A percentile compares a stretch with the other conserved stretches of the same genome.
Conservation (phyloP, 2,113 vertebrate genomes). For the Nannobrachium achirus region DNA sequence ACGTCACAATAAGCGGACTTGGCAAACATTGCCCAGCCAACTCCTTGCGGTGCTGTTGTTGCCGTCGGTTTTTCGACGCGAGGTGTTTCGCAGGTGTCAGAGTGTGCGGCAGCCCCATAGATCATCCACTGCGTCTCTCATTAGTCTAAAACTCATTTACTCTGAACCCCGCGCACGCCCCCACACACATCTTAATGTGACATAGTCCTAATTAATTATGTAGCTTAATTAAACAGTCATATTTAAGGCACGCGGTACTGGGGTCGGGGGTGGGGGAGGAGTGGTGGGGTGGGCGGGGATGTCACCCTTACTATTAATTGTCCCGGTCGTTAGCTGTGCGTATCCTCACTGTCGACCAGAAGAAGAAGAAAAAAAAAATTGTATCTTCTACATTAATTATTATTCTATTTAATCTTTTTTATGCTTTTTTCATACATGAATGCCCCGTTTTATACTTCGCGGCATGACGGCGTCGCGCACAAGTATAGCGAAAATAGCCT, state of each 20-base stretch:
- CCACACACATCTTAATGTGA: constrained; percentile 59
- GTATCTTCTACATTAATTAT: too few species aligned
- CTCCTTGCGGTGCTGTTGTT: neutral
- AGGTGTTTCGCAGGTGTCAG: constrained; percentile 46
- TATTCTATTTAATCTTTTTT: too few species aligned
- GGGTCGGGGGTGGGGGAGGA: constrained; percentile 30
- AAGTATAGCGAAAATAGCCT: too few species aligned
- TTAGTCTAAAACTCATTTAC: constrained; percentile 76
- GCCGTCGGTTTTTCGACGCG: too few species aligned
- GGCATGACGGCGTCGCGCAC: too few species aligned
- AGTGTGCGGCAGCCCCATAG: constrained; percentile 44
- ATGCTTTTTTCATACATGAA: too few species aligned
- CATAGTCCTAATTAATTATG: constrained; percentile 75
- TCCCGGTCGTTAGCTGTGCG: constrained; percentile 55
- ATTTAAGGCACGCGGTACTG: constrained; percentile 67
- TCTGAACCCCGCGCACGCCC: constrained; percentile 30
- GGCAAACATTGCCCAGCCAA: too few species aligned
- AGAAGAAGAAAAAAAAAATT: too few species aligned
- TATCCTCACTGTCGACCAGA: neutral
- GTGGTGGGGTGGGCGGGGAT: constrained; percentile 36
- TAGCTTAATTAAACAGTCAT: constrained; percentile 81
- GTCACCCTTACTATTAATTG: constrained; percentile 60
- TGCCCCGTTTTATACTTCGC: too few species aligned
- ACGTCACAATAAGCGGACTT: too few species aligned
- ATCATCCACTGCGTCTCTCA: constrained; percentile 42